Evolutionary conservation across 2,113 vertebrate species (phyloP).

Genomic region (Sapajus apella): DNA sequence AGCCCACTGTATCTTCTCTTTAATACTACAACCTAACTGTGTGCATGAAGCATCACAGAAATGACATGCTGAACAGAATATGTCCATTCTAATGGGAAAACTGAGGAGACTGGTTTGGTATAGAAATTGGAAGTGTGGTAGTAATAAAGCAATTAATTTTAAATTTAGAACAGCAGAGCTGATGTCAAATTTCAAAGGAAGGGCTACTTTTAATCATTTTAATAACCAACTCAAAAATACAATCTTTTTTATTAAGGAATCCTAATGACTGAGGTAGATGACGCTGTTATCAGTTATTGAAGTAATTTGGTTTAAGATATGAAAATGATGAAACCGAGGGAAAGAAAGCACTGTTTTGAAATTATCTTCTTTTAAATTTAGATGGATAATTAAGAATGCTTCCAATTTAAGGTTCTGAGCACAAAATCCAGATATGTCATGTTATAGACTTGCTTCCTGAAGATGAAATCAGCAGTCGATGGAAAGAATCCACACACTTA

Average conservation of each 20-base stretch:
- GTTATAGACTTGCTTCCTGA: not conserved
- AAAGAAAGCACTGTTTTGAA: not conserved
- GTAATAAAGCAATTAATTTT: not conserved
- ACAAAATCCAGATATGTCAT: not conserved
- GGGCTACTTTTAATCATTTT: slow-evolving; percentile 20
- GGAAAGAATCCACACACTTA: not conserved
- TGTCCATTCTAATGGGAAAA: no score
- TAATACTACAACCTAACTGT: not conserved
- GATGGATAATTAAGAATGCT: not conserved
- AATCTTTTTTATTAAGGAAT: not conserved
- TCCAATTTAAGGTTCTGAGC: not conserved
- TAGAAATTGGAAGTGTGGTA: not conserved
- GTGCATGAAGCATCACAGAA: not conserved
- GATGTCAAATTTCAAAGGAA: slow-evolving; percentile 23
- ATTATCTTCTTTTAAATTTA: not conserved
- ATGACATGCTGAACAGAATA: fast-evolving
- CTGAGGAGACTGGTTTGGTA: not conserved
- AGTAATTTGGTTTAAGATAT: not conserved
- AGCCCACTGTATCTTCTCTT: not conserved
- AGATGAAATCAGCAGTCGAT: not conserved
- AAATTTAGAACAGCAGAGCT: not conserved
- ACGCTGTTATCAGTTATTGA: not conserved
- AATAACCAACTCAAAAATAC: slow-evolving; percentile 23
- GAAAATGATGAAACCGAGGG: not conserved
- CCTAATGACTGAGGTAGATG: slow-evolving; percentile 60